Evolutionary conservation across 1,140 invertebrate genomes (phyloP).

Genomic region (Euwallacea fornicatus): DNA sequence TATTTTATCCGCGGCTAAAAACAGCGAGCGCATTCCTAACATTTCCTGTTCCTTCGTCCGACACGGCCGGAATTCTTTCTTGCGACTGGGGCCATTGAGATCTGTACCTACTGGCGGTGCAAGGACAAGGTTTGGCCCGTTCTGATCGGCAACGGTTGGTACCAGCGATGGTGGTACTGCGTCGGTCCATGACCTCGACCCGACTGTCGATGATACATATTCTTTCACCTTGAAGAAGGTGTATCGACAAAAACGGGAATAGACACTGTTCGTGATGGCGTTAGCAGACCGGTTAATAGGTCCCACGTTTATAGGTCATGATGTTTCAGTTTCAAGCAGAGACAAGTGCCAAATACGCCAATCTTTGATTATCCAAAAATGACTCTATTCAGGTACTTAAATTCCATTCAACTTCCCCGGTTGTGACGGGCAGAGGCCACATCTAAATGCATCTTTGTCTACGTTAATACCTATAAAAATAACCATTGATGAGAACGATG

Average conservation of each 20-base stretch:
- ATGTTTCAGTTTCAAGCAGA: too few relatives aligned
- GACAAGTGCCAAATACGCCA: too few relatives aligned
- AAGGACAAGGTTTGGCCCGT: slow-evolving; percentile 19
- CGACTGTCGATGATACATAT: slow-evolving; percentile 17
- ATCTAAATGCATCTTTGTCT: too few relatives aligned
- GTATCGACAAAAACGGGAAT: neutral
- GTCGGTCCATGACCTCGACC: slow-evolving; percentile 17
- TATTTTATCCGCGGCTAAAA: slow-evolving; percentile 1
- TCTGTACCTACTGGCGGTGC: slow-evolving; percentile 17
- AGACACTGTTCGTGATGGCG: neutral
- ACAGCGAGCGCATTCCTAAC: slow-evolving; percentile 9
- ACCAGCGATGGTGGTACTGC: neutral
- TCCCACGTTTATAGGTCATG: neutral
- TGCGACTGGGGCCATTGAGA: slow-evolving; percentile 4
- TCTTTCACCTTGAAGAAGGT: slow-evolving; percentile 19
- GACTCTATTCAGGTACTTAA: too few relatives aligned
- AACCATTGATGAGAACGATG: too few relatives aligned
- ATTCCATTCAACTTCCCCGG: too few relatives aligned
- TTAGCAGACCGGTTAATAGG: slow-evolving; percentile 3
- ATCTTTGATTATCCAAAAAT: too few relatives aligned
- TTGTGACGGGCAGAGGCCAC: too few relatives aligned
- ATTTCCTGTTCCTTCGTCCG: slow-evolving; percentile 11
- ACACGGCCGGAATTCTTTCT: slow-evolving; percentile 6
- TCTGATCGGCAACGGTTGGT: slow-evolving; percentile 11
- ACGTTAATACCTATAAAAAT: too few relatives aligned